Conservation (phyloP, 2,113 vertebrate genomes). For the Ophthalmotilapia sp. region DNA sequence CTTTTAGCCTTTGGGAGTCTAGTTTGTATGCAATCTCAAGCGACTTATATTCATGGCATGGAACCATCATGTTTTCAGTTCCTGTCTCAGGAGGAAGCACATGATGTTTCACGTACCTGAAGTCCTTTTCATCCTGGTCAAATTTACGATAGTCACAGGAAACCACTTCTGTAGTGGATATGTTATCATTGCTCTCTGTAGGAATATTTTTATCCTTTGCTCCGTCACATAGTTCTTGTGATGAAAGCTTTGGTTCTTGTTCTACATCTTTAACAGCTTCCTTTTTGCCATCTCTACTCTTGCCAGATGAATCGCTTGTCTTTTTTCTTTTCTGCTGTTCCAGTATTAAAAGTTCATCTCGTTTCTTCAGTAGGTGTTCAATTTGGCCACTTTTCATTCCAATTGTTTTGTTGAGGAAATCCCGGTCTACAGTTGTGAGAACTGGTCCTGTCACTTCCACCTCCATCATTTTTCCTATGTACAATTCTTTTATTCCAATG, state of each 20-base stretch:
- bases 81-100: slow-evolving; percentile 70
- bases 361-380: background rate
- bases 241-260: fast-evolving
- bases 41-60: slow-evolving; percentile 76
- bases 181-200: background rate
- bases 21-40: slow-evolving; percentile 45
- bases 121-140: too few relatives aligned
- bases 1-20: slow-evolving; percentile 20
- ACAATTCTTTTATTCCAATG: slow-evolving; percentile 61
- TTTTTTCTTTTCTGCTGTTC: too few relatives aligned
- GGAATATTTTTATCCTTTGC: background rate
- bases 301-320: fast-evolving
- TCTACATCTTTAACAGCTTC: fast-evolving
- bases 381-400: slow-evolving; percentile 70
- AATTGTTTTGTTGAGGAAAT: slow-evolving; percentile 38
- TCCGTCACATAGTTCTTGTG: fast-evolving
- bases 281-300: background rate
- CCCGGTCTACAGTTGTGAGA: slow-evolving; percentile 31
- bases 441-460: slow-evolving; percentile 67
- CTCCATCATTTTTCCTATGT: slow-evolving; percentile 21
- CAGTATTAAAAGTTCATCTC: too few relatives aligned
- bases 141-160: background rate
- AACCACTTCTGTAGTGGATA: fast-evolving
- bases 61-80: slow-evolving; percentile 48
- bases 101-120: too few relatives aligned